These are phyloP conservation scores for Drosophila prosaltans DNA, from an alignment of 1,140 invertebrate species.

Conservation along the genomic window DNA sequence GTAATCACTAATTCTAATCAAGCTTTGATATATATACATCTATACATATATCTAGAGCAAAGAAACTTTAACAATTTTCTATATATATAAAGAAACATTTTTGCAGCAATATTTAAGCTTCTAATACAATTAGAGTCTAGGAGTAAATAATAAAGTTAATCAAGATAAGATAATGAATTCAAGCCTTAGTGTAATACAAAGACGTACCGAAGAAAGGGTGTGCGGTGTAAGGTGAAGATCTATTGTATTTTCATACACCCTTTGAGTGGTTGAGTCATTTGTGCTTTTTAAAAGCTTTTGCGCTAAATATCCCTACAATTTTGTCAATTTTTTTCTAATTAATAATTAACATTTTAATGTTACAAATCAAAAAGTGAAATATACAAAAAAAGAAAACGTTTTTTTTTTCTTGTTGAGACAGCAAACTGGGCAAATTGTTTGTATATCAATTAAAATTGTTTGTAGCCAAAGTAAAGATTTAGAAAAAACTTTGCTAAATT, in stretches of 20 bases:
- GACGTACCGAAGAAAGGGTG: not conserved
- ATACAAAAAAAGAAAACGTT: slow-evolving; percentile 24
- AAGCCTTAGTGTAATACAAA: slow-evolving; percentile 8
- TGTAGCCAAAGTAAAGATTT: not conserved
- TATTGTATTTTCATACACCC: too few relatives aligned
- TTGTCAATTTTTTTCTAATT: slow-evolving; percentile 64
- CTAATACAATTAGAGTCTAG: slow-evolving; percentile 75
- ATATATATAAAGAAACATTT: slow-evolving; percentile 3
- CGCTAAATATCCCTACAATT: slow-evolving; percentile 67
- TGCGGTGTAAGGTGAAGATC: too few relatives aligned
- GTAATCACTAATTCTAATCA: slow-evolving; percentile 53
- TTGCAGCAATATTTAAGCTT: slow-evolving; percentile 35
- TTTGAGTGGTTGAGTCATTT: slow-evolving; percentile 16
- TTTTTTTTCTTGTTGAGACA: slow-evolving; percentile 12
- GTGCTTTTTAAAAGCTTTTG: slow-evolving; percentile 69
- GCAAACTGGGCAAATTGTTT: slow-evolving; percentile 9
- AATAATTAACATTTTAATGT: slow-evolving; percentile 46
- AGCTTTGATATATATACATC: slow-evolving; percentile 27
- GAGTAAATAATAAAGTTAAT: slow-evolving; percentile 23
- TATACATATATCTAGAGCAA: slow-evolving; percentile 37
- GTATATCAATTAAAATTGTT: not conserved
- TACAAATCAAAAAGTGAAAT: slow-evolving; percentile 32
- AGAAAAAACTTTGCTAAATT: too few relatives aligned
- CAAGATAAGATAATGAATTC: not conserved
- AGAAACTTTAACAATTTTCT: slow-evolving; percentile 46